Percentiles rank a stretch among this genome's conserved stretches.
phyloP scores from a whole-genome alignment of 2,113 vertebrate species.

The Azemiops feae region DNA sequence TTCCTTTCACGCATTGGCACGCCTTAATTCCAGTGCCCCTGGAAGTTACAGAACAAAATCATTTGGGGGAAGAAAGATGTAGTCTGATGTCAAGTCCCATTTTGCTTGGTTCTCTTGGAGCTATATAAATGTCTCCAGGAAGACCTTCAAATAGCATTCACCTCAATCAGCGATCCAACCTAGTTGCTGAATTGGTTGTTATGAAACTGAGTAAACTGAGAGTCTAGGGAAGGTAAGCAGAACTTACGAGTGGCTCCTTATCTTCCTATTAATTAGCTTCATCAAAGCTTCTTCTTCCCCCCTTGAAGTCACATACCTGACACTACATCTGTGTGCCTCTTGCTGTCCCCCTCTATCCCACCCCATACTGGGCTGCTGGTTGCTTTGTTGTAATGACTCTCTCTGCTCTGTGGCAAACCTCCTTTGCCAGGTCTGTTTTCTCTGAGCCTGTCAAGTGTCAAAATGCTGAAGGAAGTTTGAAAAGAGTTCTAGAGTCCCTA shows the following conservation, averaged over 20 bases:
- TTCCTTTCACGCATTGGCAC: background rate
- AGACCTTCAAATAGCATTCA: slow-evolving; percentile 41
- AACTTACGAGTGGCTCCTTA: rapidly evolving
- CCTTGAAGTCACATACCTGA: rapidly evolving
- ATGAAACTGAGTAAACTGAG: background rate
- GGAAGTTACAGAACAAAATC: background rate
- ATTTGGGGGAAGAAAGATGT: background rate
- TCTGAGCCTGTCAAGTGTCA: background rate
- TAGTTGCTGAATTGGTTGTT: background rate
- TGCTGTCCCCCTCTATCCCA: background rate
- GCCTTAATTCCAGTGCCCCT: background rate
- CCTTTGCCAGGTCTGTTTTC: background rate
- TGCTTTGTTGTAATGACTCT: background rate
- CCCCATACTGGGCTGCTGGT: background rate
- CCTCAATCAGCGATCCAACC: slow-evolving; percentile 37
- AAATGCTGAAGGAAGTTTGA: background rate
- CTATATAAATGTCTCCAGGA: background rate
- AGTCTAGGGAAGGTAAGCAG: background rate
- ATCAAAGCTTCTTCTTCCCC: background rate
- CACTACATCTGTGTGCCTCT: background rate
- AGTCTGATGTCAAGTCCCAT: background rate
- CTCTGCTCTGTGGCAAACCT: background rate
- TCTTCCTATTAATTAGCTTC: background rate
- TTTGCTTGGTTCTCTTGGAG: slow-evolving; percentile 9
- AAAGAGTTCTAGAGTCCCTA: slow-evolving; percentile 24